Conservation (phyloP, 1,140 invertebrate species). For the Leptinotarsa texana region DNA sequence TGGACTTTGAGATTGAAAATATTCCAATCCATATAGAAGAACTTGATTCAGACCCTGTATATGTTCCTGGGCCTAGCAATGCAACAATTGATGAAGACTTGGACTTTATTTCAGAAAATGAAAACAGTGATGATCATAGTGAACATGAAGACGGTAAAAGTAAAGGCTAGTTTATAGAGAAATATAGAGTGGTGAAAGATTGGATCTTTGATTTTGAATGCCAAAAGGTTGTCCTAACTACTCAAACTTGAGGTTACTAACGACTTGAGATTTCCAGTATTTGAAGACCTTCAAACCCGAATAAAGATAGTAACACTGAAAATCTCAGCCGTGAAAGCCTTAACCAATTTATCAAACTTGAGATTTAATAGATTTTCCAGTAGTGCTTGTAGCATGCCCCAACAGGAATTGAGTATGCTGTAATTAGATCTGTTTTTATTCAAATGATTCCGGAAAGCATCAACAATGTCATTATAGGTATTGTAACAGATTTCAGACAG, state of each 20-base stretch:
- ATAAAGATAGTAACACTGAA: no score
- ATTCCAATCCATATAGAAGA: conserved; percentile 9
- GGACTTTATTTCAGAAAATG: neutral
- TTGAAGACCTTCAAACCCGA: no score
- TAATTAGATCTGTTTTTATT: no score
- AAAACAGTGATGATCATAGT: neutral
- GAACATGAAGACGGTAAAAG: conserved; percentile 11
- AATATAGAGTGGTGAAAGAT: neutral
- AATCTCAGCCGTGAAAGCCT: no score
- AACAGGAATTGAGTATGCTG: no score
- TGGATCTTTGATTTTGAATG: neutral
- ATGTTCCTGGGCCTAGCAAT: conserved; percentile 4
- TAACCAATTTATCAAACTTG: no score
- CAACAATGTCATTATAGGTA: no score
- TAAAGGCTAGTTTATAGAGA: neutral
- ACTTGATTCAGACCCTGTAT: neutral
- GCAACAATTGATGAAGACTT: neutral
- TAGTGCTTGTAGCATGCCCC: no score
- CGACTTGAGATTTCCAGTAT: no score
- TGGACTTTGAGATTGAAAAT: conserved; percentile 9
- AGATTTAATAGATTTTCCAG: no score
- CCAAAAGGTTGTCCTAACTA: neutral
- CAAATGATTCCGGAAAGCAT: no score
- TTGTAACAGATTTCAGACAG: no score
- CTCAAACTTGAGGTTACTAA: neutral